These are phyloP conservation scores for Promerops cafer DNA, from an alignment of 2,113 vertebrate species.

Conservation along the genomic window DNA sequence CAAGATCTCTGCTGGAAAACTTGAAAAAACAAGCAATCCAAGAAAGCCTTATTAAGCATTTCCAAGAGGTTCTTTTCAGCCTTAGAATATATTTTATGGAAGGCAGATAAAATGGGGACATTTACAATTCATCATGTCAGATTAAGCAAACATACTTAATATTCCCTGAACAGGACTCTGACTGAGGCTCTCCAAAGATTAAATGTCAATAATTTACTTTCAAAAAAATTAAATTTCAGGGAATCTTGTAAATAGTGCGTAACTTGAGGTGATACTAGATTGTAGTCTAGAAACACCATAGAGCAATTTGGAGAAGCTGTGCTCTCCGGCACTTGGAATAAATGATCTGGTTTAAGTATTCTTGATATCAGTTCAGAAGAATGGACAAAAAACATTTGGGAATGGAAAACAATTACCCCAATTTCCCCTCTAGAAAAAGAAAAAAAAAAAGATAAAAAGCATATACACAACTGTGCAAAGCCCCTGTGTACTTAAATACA, in stretches of 20 bases:
- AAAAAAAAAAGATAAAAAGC: not conserved
- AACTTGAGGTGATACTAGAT: conserved; percentile 15
- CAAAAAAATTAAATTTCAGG: not conserved
- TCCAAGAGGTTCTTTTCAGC: conserved; percentile 31
- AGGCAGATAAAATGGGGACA: not conserved
- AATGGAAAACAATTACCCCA: conserved; percentile 15
- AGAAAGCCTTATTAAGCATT: not conserved
- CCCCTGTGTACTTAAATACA: not conserved
- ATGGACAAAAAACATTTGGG: conserved; percentile 39
- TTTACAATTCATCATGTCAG: conserved; percentile 1
- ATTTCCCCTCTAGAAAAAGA: not conserved
- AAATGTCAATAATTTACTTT: not conserved
- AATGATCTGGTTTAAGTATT: not conserved
- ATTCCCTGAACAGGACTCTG: conserved; percentile 16
- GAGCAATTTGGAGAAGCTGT: not conserved
- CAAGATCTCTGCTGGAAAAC: not conserved
- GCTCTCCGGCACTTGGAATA: conserved; percentile 13
- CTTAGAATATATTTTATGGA: conserved; percentile 12
- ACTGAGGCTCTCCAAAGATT: conserved; percentile 15
- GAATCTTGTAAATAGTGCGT: not conserved
- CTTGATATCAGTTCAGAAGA: conserved; percentile 53
- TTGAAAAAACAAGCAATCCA: not conserved
- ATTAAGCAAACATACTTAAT: conserved; percentile 34
- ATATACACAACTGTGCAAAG: not conserved
- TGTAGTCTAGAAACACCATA: conserved; percentile 15